Evolutionary conservation across 2,888 invertebrate species (phyloP).

Genomic region (Drosophila rellima): DNA sequence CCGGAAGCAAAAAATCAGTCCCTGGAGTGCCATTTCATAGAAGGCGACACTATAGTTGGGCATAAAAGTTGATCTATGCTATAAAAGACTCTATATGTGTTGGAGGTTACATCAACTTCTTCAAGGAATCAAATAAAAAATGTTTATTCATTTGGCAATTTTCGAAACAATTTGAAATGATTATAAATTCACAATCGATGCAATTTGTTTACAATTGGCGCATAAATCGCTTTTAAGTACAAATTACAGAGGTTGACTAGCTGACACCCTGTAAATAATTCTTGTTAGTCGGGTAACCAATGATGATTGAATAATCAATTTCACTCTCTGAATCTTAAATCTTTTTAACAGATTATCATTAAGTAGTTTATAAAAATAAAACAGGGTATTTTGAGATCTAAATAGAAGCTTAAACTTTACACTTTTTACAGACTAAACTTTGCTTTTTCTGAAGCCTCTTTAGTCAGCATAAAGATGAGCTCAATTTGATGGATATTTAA

Average conservation of each 20-base stretch:
- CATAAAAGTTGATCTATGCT: conserved; percentile 8
- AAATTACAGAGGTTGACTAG: background rate
- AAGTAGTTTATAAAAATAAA: too few species aligned
- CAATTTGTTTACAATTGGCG: conserved; percentile 18
- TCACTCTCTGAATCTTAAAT: too few species aligned
- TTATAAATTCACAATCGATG: conserved; percentile 2
- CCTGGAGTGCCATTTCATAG: background rate
- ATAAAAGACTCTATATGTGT: conserved; percentile 4
- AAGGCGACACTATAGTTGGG: background rate
- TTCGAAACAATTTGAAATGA: background rate
- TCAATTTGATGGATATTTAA: conserved; percentile 39
- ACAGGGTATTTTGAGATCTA: background rate
- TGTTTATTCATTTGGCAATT: conserved; percentile 12
- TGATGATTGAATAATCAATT: too few species aligned
- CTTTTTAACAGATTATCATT: too few species aligned
- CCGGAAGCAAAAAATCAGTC: conserved; percentile 23
- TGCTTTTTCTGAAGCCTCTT: conserved; percentile 4
- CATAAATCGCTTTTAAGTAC: conserved; percentile 6
- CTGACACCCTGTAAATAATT: background rate
- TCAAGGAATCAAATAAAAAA: conserved; percentile 1
- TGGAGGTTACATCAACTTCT: background rate
- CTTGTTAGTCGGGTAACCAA: too few species aligned
- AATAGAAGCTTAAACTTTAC: conserved; percentile 1
- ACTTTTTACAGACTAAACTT: background rate
- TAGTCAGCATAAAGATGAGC: background rate